Evolutionary conservation across 2,888 invertebrate genomes (phyloP).

Genomic region (Flexamia atlantica): DNA sequence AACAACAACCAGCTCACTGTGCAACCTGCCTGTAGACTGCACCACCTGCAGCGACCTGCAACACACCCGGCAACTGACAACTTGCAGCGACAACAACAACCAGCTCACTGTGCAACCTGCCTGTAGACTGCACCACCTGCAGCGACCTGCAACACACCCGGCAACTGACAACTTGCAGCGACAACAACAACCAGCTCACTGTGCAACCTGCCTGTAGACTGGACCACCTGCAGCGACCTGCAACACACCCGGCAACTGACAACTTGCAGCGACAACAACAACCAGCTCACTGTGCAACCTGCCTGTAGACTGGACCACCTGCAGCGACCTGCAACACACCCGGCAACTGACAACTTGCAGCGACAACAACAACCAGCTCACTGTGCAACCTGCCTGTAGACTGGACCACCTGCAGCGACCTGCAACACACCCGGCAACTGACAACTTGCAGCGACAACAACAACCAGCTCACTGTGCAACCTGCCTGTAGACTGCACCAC

Average conservation of each 20-base stretch:
- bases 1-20: constrained; percentile 85
- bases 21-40: constrained; percentile 81
- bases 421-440: constrained; percentile 79
- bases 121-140: constrained; percentile 87
- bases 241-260: constrained; percentile 79
- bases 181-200: constrained; percentile 85
- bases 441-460: constrained; percentile 86
- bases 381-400: constrained; percentile 83
- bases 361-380: too few species aligned
- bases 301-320: constrained; percentile 86
- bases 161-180: too few species aligned
- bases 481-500: constrained; percentile 85
- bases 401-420: constrained; percentile 87
- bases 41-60: constrained; percentile 87
- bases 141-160: constrained; percentile 79
- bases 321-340: constrained; percentile 81
- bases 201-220: constrained; percentile 82
- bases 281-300: constrained; percentile 75
- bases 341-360: too few species aligned
- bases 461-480: constrained; percentile 75
- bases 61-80: constrained; percentile 80
- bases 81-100: constrained; percentile 86
- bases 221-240: constrained; percentile 88
- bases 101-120: constrained; percentile 76
- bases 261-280: constrained; percentile 86